Base-by-base conservation (phyloP, 1,140 invertebrate species). In the Drosophila lacteicornis region DNA sequence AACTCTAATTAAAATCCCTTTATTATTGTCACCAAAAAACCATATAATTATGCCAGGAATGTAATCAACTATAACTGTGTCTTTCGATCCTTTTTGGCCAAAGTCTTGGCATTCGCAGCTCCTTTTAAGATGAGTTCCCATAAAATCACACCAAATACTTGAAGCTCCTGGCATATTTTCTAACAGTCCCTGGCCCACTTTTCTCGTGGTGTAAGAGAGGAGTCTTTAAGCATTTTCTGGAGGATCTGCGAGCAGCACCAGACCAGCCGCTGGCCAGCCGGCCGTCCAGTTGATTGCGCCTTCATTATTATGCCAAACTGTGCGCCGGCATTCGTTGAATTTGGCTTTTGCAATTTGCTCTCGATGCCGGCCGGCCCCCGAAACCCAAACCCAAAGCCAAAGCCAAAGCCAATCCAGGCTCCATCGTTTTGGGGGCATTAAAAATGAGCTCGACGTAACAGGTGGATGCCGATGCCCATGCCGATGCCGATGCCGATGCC, bases 271-370 rank as follows among this genome's bases (percentile, higher is more conserved):
- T 65, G 71, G 76, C 81, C 81, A 63, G 71, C 81, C 80, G 58
- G 69, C 80, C 75, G 75, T 79, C 70, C 49, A 82, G 61, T 90
- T 90, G 85, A 90, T 90, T 90, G 85, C 81, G 81, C 85, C 85
- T 90, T 90, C 85, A 90, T 90, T 90, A 90, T 90, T 90, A 90
- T 90, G 85, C 85, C 85, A 85, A 90, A 90, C 85, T 90, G 85
- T 85, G 79, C 75, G 79, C 82, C 76, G 85, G 85, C 81, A 90
- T 90, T 90, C 81, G 85, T 90, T 90, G 85, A 90, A 90, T 90
- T 90, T 82, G 71, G 75, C 79, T 90, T 82, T 90, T 85, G 85
- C 85, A 90, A 90, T 90, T 90, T 90, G 85, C 85, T 91, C 85
- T 91, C 81, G 80, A 90, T 90, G 84, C 77, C 74, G 83, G 74